Base-by-base conservation (phyloP, 2,888 invertebrate genomes). In the Cephus nigrinus region DNA sequence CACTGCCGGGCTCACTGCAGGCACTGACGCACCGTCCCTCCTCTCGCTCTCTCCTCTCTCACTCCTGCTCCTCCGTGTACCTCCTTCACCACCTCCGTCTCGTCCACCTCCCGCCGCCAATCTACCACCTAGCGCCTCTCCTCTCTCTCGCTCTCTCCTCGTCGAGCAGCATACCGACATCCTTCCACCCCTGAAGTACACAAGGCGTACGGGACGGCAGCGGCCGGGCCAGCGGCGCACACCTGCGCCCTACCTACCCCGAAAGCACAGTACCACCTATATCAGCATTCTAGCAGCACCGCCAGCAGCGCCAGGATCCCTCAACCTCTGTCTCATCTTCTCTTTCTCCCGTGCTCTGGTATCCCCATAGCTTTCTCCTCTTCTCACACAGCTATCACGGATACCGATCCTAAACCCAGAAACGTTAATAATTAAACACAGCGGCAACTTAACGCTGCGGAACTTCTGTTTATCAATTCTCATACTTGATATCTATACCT, bases 1-100 rank as follows among this genome's bases (percentile, higher is more conserved):
- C 89, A 90, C 90, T 90, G 89, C 90, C 88, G 90, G 89, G 90
- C 90, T 90, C 90, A 90, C 89, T 90, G 90, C 90, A 90, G 89
- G 86, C 88, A 87, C 88, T 89, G 90, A 90, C 90, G 90, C 90
- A 90, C 90, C 90, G 87, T 84, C 85, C 85, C 88, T 40, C 40
- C 40, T 40, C 40, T 40, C 78, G 84, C 84, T 82, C 82, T 83
- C 82, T 82, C 79, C 81, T 77, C 69, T 55, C 79, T 79, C 80
- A 81, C 80, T 78, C 82, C 80, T 80, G 79, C 81, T 80, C 75
- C 78, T 79, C 78, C 80, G 76, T 79, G 78, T 71, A 33, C 80
- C 80, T 78, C 78, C 81, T 76, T 81, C 82, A 80, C 80, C 80
- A 77, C 83, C 80, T 80, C 80, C 76, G 77, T 77, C 78, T 76